Evolutionary conservation across 2,113 vertebrate genomes (phyloP).

Genomic region (Pseudopodoces humilis): DNA sequence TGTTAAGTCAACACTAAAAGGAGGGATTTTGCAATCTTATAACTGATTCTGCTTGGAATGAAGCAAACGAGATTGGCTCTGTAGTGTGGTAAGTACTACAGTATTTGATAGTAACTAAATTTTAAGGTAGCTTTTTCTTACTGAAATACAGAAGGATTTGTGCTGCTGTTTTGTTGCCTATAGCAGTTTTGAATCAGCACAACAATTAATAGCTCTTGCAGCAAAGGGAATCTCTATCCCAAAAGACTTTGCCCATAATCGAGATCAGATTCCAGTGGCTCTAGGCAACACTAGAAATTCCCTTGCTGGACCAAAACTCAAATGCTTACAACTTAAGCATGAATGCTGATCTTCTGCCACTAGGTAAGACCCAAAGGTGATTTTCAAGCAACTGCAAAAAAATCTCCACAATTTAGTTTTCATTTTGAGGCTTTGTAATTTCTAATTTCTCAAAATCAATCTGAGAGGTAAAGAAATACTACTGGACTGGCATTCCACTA

Average conservation of each 20-base stretch:
- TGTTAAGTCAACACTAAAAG: not conserved
- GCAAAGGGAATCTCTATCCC: not conserved
- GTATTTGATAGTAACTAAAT: not conserved
- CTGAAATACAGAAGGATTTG: not conserved
- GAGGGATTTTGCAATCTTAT: not conserved
- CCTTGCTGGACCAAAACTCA: not conserved
- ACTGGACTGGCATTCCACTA: not conserved
- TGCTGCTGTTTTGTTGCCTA: not conserved
- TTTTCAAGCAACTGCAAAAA: not conserved
- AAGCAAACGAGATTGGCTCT: not conserved
- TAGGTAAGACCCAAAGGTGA: not conserved
- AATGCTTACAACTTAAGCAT: not conserved
- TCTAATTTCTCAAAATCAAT: not conserved
- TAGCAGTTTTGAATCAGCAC: not conserved
- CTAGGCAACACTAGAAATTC: not conserved
- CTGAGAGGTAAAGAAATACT: not conserved
- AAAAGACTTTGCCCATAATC: not conserved
- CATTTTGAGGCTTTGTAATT: not conserved
- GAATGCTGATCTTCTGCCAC: not conserved
- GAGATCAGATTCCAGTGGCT: not conserved
- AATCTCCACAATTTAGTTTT: not conserved
- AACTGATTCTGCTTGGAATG: not conserved
- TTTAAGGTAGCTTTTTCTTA: not conserved
- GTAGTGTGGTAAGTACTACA: not conserved
- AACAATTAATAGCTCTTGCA: not conserved